Base-by-base conservation (phyloP, 1,140 invertebrate genomes). In the Brachionus calyciflorus region DNA sequence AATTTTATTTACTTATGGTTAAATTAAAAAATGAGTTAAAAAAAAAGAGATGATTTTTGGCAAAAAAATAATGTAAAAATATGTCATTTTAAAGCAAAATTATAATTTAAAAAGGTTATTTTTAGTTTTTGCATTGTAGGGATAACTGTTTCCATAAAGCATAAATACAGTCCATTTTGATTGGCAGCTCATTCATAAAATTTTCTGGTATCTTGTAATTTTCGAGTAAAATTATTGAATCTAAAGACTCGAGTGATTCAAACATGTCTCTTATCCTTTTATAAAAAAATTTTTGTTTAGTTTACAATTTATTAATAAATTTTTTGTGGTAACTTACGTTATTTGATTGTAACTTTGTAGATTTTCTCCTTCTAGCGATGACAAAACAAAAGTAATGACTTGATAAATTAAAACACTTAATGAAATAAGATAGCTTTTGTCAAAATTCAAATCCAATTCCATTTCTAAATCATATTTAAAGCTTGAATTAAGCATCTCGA, bases 101-200 rank as follows among this genome's bases (percentile, higher is more conserved):
- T n/a, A n/a, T n/a, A n/a, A 55, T 55, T 4, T 28, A 21, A 51
- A 49, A 49, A 49, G 33, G n/a, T 55, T 28, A 55, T n/a, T 63
- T n/a, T n/a, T n/a, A n/a, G n/a, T n/a, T n/a, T n/a, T n/a, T n/a
- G n/a, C 57, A 63, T 19, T 37, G 33, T 37, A 63, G n/a, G 21
- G 28, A 63, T 1, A 63, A 17, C 37, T 17, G 28, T 21, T 65
- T 41, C 60, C 60, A 65, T 14, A 65, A 30, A 44, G 33, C 21
- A 44, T 44, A 65, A 44, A 65, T 44, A 19, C 17, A 44, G 19
- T 65, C 37, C 60, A 65, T 44, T 65, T 65, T 65, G 17, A 44
- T 41, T 44, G 26, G 24, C 10, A 44, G 10, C 24, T 65, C 37
- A 24, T 65, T 24, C 3, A 4, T 24, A 9, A 65, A 65, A 2